Percentiles rank a stretch among this genome's conserved stretches.
These are phyloP conservation scores for Sphaeridia pumilis DNA, from an alignment of 2,888 invertebrate species.

Conservation along the genomic window DNA sequence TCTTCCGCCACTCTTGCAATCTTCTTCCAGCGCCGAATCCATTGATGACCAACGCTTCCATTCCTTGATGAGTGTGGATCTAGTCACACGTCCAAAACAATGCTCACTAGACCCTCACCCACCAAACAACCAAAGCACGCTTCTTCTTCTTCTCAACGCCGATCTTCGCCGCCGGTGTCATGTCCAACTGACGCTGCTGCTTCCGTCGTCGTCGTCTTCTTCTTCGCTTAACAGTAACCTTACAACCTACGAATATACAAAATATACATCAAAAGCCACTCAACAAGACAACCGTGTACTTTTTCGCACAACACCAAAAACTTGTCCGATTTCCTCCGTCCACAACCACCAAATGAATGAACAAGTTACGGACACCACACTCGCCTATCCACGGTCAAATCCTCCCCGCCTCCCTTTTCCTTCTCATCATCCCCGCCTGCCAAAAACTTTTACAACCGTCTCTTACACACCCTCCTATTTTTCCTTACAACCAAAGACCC, in stretches of 20 bases:
- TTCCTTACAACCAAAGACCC: too few species aligned
- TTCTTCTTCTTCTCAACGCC: too few species aligned
- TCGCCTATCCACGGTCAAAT: too few species aligned
- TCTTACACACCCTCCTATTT: too few species aligned
- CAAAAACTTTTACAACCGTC: too few species aligned
- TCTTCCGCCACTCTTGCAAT: not conserved
- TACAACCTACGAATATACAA: too few species aligned
- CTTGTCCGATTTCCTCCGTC: not conserved
- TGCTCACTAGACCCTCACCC: constrained; percentile 59
- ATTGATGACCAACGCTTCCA: constrained; percentile 38
- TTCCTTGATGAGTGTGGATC: constrained; percentile 78
- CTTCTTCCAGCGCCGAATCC: constrained; percentile 3
- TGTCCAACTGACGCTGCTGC: not conserved
- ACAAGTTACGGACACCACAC: too few species aligned
- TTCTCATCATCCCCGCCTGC: too few species aligned
- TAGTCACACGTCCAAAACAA: constrained; percentile 58
- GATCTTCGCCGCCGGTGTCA: not conserved
- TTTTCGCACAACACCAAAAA: too few species aligned
- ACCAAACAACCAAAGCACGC: constrained; percentile 52
- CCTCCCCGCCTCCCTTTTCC: too few species aligned
- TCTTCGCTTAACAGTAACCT: too few species aligned
- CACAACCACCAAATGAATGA: not conserved
- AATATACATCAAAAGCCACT: too few species aligned
- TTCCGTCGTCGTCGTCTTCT: not conserved
- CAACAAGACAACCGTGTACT: not conserved